phyloP scores from a whole-genome alignment of 2,113 vertebrate species.

The Oophaga pumilio region DNA sequence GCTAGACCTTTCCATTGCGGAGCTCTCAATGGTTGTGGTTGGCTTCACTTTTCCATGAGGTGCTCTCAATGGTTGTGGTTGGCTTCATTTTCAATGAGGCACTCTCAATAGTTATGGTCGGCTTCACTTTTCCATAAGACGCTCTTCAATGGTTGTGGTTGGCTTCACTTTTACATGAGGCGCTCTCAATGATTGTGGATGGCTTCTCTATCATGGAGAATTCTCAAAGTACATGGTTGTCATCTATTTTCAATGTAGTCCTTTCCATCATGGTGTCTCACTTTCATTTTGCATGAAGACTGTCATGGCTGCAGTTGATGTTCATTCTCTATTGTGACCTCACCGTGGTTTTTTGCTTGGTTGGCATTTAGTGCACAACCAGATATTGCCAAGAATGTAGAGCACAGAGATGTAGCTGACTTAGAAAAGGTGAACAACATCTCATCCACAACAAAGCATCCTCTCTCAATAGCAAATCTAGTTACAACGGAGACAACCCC shows the following conservation, averaged over 20 bases:
- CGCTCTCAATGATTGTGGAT: neutral
- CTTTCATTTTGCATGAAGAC: neutral
- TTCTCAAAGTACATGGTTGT: neutral
- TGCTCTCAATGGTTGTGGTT: too few species aligned
- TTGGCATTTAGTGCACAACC: neutral
- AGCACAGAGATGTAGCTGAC: neutral
- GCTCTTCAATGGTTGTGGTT: neutral
- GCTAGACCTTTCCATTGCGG: too few species aligned
- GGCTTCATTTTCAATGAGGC: too few species aligned
- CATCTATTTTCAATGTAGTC: neutral
- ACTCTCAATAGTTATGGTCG: too few species aligned
- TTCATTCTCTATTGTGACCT: neutral
- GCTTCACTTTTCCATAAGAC: too few species aligned
- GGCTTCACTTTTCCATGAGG: too few species aligned
- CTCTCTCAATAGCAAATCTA: neutral
- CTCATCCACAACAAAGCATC: neutral
- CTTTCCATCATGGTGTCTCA: neutral
- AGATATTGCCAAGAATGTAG: neutral
- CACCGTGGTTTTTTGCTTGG: neutral
- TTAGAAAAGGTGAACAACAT: neutral
- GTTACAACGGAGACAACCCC: neutral
- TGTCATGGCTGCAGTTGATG: neutral
- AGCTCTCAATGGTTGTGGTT: too few species aligned
- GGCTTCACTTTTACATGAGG: neutral
- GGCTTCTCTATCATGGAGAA: too few species aligned